Evolutionary conservation across 2,888 invertebrate species (phyloP), one percentile per base, ranked within the genome.

Genomic region (Eupithecia abbreviata): DNA sequence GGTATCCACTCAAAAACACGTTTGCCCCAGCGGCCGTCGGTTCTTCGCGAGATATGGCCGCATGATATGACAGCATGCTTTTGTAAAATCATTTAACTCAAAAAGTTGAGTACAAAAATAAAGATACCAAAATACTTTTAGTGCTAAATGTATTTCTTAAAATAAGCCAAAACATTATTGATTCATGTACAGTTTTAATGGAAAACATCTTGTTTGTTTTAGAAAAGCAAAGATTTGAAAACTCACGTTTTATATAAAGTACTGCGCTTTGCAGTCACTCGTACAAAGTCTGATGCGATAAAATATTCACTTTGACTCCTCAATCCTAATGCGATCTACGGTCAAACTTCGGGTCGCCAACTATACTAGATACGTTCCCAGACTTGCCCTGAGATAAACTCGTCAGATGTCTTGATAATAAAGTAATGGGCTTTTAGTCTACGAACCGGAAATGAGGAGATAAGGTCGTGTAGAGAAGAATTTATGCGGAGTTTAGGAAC

Each of bases 371-470:
- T 79, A 71, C 65, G 45, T 73, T 76, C 68, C 87, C 83, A 86
- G 85, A 74, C 80, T 82, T 78, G 62, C 67, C 62, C 71, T 69
- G 76, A 84, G 88, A 90, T 90, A 90, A 89, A 89, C 87, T 90
- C 88, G 87, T 90, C 90, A 87, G 86, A 89, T 88, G 86, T 86
- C 89, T 84, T 87, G 91, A 92, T 93, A 93, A 93, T 91, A 89
- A 89, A 93, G 89, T 93, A 93, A 94, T 92, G 92, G 90, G 85
- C 87, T 86, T 88, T 87, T 88, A 87, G 89, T 86, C 87, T 84
- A 83, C 85, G 83, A 84, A 84, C 86, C 86, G 87, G 88, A 88
- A 90, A 92, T 90, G 88, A 90, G 86, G 84, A 90, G 92, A 93
- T 91, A 92, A 89, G 87, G 83, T 83, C 84, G 86, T 87, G 90